Evolutionary conservation across 2,888 invertebrate species (phyloP), one percentile per base, ranked within the genome.

Genomic region (Gastracanthus pulcherrimus): DNA sequence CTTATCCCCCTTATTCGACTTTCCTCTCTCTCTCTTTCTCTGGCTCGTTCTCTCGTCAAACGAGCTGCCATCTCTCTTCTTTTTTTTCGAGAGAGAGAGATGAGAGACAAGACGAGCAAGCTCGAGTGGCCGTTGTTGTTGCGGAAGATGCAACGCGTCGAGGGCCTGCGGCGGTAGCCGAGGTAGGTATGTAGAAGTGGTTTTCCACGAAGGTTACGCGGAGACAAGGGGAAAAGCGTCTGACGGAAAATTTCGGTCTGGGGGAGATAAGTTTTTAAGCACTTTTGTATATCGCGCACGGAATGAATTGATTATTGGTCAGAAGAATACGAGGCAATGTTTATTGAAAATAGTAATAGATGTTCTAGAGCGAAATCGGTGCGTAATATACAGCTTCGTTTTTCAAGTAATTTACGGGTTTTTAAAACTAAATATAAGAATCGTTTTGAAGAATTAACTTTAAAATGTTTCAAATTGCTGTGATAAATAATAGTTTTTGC

Each of bases 11-110:
- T 41, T 19, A 26, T 23, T 36, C 29, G 55, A 69, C 60, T 76
- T 69, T 76, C 36, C 76, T 51, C 36, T 45, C 51, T 69, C n/a
- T n/a, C n/a, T n/a, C n/a, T n/a, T n/a, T n/a, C n/a, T n/a, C n/a
- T n/a, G n/a, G n/a, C n/a, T n/a, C n/a, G n/a, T n/a, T n/a, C 70
- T 38, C 70, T 71, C 55, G 76, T 67, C 67, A 58, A 60, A 69
- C 48, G 48, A 77, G 70, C 19, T 2, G 36, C 13, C 23, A 29
- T 38, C 66, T 31, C 3, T 19, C 16, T 19, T 45, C 23, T 41
- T 26, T 23, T 41, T 41, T 19, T 45, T 31, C 0, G 34, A 31
- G 51, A 2, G 3, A 23, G 45, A 13, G 45, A 45, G 45, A 1
- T 5, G 45, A 45, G 45, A 13, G 1, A 7, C 41, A 13, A n/a